Percentiles rank a stretch among this genome's conserved stretches.
Evolutionary conservation across 2,113 vertebrate genomes (phyloP).

Genomic region (Fregata magnificens): DNA sequence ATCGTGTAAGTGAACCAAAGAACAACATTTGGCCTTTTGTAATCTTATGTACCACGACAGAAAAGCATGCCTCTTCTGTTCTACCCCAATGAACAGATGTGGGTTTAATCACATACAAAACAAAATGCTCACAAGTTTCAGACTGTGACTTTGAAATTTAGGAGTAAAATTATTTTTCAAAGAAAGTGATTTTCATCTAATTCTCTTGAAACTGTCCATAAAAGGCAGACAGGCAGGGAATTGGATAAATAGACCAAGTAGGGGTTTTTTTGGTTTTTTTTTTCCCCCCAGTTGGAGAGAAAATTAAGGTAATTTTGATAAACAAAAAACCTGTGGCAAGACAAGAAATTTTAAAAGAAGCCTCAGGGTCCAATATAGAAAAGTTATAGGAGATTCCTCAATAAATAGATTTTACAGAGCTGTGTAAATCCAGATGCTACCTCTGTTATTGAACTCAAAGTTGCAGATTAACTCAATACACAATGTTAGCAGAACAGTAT

Average conservation of each 20-base stretch:
- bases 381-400: background rate
- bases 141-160: background rate
- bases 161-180: background rate
- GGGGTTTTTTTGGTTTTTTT: background rate
- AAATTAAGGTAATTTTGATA: background rate
- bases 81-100: background rate
- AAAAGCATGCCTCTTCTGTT: background rate
- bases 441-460: background rate
- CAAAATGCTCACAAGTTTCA: background rate
- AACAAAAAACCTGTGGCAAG: background rate
- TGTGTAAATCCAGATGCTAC: background rate
- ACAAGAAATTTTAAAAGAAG: background rate
- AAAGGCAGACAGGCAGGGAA: background rate
- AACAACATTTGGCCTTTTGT: background rate
- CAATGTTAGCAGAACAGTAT: background rate
- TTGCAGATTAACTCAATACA: background rate
- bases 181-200: background rate
- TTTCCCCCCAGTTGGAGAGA: background rate
- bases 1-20: background rate
- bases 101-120: background rate
- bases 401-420: background rate
- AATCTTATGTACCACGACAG: background rate
- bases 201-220: background rate
- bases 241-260: background rate
- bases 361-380: background rate